Evolutionary conservation across 2,797 vertebrate species (phyloP).

Genomic region (Sphenodon punctatus): DNA sequence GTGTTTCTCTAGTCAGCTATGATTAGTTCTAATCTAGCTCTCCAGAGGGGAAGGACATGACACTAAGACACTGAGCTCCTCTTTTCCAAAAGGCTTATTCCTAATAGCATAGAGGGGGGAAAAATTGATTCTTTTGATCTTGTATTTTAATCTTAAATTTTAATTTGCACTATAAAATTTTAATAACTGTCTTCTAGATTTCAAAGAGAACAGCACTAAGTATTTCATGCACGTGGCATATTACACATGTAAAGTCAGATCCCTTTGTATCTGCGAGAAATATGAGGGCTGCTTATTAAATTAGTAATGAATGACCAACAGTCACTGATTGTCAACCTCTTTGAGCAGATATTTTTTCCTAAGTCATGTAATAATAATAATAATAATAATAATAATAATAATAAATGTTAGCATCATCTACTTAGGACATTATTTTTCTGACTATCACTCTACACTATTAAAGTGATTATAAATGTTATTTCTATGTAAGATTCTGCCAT

Average conservation of each 20-base stretch:
- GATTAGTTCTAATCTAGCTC: conserved; percentile 70
- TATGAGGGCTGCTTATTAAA: conserved; percentile 78
- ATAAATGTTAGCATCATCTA: conserved; percentile 22
- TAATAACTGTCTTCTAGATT: conserved; percentile 86
- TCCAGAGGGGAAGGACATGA: conserved; percentile 66
- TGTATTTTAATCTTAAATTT: conserved; percentile 89
- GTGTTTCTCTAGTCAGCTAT: conserved; percentile 49
- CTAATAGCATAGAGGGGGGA: conserved; percentile 73
- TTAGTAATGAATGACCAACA: conserved; percentile 84
- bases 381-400: too few relatives aligned
- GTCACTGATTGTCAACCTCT: conserved; percentile 61
- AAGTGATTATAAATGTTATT: neutral
- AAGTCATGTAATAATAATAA: too few relatives aligned
- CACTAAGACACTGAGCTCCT: conserved; percentile 66
- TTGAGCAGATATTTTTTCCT: conserved; percentile 24
- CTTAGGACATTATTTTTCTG: conserved; percentile 47
- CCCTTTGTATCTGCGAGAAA: conserved; percentile 71
- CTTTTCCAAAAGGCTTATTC: conserved; percentile 79
- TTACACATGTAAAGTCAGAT: conserved; percentile 83
- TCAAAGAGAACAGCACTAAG: conserved; percentile 83
- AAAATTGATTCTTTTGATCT: conserved; percentile 87
- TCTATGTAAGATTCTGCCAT: conserved; percentile 33
- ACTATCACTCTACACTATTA: conserved; percentile 31
- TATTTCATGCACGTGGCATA: conserved; percentile 72
- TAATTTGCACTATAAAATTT: conserved; percentile 90